A percentile compares a stretch with the other conserved stretches of the same genome.
Evolutionary conservation across 2,797 vertebrate species (phyloP).

Genomic region (Lacerta agilis): DNA sequence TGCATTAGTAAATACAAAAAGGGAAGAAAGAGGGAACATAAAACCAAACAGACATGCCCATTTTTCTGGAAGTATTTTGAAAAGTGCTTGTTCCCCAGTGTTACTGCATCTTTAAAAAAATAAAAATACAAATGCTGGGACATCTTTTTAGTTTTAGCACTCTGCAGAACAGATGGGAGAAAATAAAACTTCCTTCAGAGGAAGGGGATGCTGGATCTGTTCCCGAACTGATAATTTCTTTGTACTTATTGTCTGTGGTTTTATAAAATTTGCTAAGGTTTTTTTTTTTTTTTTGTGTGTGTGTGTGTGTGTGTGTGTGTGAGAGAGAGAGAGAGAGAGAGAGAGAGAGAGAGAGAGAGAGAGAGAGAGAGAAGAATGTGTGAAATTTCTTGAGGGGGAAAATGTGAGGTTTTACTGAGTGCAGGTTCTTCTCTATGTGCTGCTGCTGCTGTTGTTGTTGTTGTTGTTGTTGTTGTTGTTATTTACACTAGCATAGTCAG

Average conservation of each 20-base stretch:
- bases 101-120: conserved; percentile 26
- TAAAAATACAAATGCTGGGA: conserved; percentile 15
- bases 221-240: conserved; percentile 41
- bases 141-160: conserved; percentile 59
- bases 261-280: neutral
- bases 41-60: conserved; percentile 25
- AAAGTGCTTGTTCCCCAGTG: conserved; percentile 41
- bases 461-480: too few relatives aligned
- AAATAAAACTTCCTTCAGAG: conserved; percentile 34
- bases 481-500: too few relatives aligned
- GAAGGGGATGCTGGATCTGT: conserved; percentile 42
- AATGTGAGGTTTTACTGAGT: neutral
- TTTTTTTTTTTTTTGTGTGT: neutral
- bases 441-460: too few relatives aligned
- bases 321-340: too few relatives aligned
- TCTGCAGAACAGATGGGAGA: conserved; percentile 44
- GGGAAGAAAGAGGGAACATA: conserved; percentile 26
- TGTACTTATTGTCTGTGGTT: conserved; percentile 21
- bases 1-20: conserved; percentile 37
- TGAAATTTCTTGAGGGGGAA: neutral
- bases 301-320: neutral
- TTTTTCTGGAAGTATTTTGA: conserved; percentile 45
- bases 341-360: too few relatives aligned
- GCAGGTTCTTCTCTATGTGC: neutral
- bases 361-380: too few relatives aligned